Evolutionary conservation across 2,113 vertebrate species (phyloP).

Genomic region (Triplophysa tibetana): DNA sequence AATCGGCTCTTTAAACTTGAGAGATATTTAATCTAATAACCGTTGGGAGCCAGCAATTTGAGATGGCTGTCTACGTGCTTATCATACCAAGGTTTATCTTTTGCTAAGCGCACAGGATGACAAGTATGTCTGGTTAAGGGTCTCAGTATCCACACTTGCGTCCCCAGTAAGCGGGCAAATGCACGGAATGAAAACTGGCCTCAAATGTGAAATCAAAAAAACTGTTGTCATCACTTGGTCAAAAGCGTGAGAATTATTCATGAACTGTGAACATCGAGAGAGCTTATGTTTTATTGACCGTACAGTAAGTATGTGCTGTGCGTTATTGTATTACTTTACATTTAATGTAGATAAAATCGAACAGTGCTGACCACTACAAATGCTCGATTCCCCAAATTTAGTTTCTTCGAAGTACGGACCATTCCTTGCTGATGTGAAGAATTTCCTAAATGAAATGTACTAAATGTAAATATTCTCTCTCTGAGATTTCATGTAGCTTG

Average conservation of each 20-base stretch:
- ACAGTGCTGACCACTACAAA: no score
- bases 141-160: conserved; percentile 20
- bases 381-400: no score
- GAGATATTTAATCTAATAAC: conserved; percentile 37
- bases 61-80: conserved; percentile 34
- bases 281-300: neutral
- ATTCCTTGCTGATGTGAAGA: no score
- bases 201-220: conserved; percentile 25
- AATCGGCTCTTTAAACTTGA: conserved; percentile 20
- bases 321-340: neutral
- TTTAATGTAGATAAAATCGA: no score
- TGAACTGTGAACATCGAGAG: conserved; percentile 10
- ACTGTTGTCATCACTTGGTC: conserved; percentile 34
- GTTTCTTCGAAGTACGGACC: no score
- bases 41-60: conserved; percentile 26
- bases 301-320: neutral
- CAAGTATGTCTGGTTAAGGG: conserved; percentile 32
- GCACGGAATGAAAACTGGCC: conserved; percentile 14
- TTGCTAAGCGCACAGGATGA: conserved; percentile 44
- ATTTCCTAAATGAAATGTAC: no score
- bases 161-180: neutral
- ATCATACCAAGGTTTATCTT: conserved; percentile 51
- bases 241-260: conserved; percentile 6
- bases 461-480: neutral
- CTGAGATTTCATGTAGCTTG: neutral